Evolutionary conservation across 1,140 invertebrate genomes (phyloP).

Genomic region (Cydia fagiglandana): DNA sequence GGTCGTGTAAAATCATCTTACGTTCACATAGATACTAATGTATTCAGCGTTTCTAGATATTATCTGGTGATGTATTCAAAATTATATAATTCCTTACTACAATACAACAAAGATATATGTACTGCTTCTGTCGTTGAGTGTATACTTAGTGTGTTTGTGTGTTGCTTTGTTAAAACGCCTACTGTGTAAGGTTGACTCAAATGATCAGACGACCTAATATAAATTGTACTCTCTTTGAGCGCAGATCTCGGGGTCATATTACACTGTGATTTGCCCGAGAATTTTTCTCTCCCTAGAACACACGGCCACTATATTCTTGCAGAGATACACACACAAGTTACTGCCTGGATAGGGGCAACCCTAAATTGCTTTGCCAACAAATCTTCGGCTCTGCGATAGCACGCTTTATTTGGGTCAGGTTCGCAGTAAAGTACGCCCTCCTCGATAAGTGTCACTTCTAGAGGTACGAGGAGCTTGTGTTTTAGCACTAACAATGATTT

Average conservation of each 20-base stretch:
- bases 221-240: too few relatives aligned
- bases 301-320: constrained; percentile 11
- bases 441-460: constrained; percentile 49
- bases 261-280: background rate
- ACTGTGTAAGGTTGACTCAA: too few relatives aligned
- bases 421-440: constrained; percentile 51
- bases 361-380: constrained; percentile 66
- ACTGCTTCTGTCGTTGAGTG: too few relatives aligned
- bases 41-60: too few relatives aligned
- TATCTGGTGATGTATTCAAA: too few relatives aligned
- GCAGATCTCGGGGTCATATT: background rate
- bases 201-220: too few relatives aligned
- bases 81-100: too few relatives aligned
- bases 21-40: background rate
- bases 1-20: background rate
- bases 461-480: constrained; percentile 31
- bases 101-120: too few relatives aligned
- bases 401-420: constrained; percentile 67
- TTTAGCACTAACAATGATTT: constrained; percentile 33
- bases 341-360: constrained; percentile 47
- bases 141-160: too few relatives aligned
- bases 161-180: too few relatives aligned
- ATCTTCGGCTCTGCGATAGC: constrained; percentile 55
- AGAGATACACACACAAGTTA: constrained; percentile 8
- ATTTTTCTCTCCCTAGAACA: background rate